These are phyloP conservation scores for Carettochelys insculpta DNA, from an alignment of 2,113 vertebrate species.

Conservation along the genomic window DNA sequence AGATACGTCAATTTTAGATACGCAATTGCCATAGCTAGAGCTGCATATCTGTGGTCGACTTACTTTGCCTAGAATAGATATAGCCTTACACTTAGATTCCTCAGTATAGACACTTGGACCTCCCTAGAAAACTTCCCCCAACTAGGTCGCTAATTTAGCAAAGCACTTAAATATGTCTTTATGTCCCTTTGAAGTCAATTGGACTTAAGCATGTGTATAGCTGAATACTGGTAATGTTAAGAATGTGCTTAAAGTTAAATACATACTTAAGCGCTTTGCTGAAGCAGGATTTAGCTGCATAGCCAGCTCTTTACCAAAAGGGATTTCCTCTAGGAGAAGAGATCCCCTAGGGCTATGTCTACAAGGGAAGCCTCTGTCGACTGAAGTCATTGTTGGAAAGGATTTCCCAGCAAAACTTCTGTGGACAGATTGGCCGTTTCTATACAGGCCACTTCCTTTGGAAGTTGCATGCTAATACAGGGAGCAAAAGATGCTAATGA, in stretches of 20 bases:
- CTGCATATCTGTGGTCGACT: too few species aligned
- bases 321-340: background rate
- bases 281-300: background rate
- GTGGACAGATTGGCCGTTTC: too few species aligned
- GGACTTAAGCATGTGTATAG: background rate
- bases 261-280: background rate
- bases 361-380: too few species aligned
- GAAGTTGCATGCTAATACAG: too few species aligned
- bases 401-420: too few species aligned
- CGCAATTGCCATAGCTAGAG: too few species aligned
- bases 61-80: too few species aligned
- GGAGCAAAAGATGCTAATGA: too few species aligned
- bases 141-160: background rate
- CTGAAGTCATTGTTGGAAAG: too few species aligned
- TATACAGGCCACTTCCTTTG: too few species aligned
- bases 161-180: background rate
- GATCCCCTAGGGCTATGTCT: too few species aligned
- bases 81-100: background rate
- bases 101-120: background rate
- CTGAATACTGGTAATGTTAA: background rate
- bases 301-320: background rate
- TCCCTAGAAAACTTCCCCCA: background rate
- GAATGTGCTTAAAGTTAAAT: background rate
- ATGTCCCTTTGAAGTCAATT: background rate
- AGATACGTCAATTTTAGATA: too few species aligned